Base-by-base conservation (phyloP, 92 coral and sea anemone genomes). In the Zoanthus gigantus region DNA sequence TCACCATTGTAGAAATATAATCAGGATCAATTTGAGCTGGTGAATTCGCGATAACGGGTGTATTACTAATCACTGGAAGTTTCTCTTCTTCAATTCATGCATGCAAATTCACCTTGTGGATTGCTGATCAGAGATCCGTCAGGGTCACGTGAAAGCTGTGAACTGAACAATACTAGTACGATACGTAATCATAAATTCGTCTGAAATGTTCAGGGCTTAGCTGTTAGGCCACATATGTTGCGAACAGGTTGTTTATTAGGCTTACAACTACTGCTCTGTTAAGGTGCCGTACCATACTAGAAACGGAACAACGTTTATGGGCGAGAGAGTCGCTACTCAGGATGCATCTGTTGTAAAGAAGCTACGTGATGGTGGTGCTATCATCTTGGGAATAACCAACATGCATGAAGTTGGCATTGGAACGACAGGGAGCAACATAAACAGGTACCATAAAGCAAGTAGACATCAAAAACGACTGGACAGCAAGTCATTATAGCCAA, bases 381-480 rank as follows among this genome's bases (percentile, higher is more conserved):
- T 96, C 3, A 95, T 96, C 34, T 77, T 96, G 16, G 99, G 99
- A 9, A 83, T 96, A 88, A 86, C 98, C 23, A 96, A 96, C 91
- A 95, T 95, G 99, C 98, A 96, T 71, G 99, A 96, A 88, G 69
- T 96, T 14, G 99, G 99, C 18, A 88, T 96, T 57, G 98, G 99
- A 29, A 93, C 95, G 29, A 93, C 98, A 47, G 99, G 99, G 65
- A 91, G 83, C 74, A 96, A 96, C 66, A 88, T 93, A 0, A 93
- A 96, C 90, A 93, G 97, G 98, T 93, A 50, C 54, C 12, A 50
- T 23, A 23, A 23, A 23, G 23, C 23, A 23, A 23, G 23, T 23
- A 23, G 23, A 23, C 23, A 23, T 23, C 23, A 23, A 23, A 23
- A 23, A 23, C 23, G 23, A 23, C 23, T 23, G 23, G 23, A 23